These are phyloP conservation scores for Epinephelus fuscoguttatus DNA, from an alignment of 2,113 vertebrate species.

Conservation along the genomic window DNA sequence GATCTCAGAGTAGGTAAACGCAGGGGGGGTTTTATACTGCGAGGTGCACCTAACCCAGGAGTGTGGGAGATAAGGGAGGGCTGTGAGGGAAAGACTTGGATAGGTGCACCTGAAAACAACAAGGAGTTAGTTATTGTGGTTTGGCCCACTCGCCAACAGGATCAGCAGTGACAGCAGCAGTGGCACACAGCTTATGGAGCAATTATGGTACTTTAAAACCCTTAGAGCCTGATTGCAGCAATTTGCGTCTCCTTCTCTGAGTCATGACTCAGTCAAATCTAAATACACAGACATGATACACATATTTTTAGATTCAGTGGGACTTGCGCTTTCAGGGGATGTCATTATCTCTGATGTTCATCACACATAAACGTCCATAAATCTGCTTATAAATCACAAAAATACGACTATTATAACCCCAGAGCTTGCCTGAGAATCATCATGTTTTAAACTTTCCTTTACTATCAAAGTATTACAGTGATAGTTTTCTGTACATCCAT, in stretches of 20 bases:
- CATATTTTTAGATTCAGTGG: background rate
- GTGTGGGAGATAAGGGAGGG: background rate
- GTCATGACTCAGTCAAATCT: background rate
- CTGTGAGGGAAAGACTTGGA: background rate
- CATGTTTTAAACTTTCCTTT: background rate
- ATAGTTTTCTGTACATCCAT: background rate
- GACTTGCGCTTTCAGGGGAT: background rate
- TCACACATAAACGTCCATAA: background rate
- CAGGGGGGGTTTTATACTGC: too few species aligned
- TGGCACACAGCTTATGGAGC: background rate
- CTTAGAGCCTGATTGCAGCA: background rate
- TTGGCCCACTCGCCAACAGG: background rate
- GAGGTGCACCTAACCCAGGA: too few species aligned
- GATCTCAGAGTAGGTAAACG: too few species aligned
- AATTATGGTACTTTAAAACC: constrained; percentile 4
- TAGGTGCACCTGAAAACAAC: constrained; percentile 24
- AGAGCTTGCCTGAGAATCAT: background rate
- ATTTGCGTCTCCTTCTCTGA: background rate
- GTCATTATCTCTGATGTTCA: background rate
- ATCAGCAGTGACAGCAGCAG: background rate
- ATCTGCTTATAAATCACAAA: background rate
- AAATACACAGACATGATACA: background rate
- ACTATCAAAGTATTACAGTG: background rate
- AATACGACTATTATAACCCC: background rate
- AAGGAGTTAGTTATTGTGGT: constrained; percentile 2